Evolutionary conservation across 1,140 invertebrate genomes (phyloP).

Genomic region (Drosophila sechellia): DNA sequence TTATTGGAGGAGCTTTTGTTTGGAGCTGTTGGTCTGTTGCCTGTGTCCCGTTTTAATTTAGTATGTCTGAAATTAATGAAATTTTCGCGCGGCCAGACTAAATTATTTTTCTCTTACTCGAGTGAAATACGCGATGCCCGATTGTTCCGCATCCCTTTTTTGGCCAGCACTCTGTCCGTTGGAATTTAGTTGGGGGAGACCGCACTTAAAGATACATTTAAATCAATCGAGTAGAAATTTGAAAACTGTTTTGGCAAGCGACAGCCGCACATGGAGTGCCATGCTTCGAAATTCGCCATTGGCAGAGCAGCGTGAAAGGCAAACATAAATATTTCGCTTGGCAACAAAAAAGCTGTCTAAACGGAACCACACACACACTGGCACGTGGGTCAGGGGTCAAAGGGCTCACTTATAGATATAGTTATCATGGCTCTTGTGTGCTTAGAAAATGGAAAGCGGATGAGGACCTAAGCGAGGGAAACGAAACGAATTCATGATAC

Average conservation of each 20-base stretch:
- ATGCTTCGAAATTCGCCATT: constrained; percentile 16
- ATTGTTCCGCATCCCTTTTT: constrained; percentile 1
- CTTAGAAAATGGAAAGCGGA: constrained; percentile 69
- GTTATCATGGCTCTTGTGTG: constrained; percentile 62
- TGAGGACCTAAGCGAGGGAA: constrained; percentile 42
- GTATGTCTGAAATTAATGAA: constrained; percentile 71
- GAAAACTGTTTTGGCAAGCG: constrained; percentile 51
- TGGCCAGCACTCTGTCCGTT: neutral
- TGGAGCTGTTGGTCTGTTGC: constrained; percentile 4
- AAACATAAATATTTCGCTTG: constrained; percentile 76
- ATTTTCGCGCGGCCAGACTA: constrained; percentile 57
- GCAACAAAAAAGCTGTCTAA: constrained; percentile 63
- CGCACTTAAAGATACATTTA: constrained; percentile 67
- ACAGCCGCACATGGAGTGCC: constrained; percentile 11
- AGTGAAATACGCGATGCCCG: constrained; percentile 20
- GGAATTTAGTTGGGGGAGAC: constrained; percentile 7
- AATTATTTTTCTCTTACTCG: constrained; percentile 47
- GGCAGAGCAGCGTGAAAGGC: constrained; percentile 58
- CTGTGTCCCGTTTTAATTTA: constrained; percentile 50
- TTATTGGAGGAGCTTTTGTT: constrained; percentile 17
- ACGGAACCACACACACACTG: constrained; percentile 39
- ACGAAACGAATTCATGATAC: constrained; percentile 57
- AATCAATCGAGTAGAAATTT: constrained; percentile 81
- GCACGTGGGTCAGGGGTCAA: neutral
- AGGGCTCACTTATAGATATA: constrained; percentile 40